phyloP scores from a whole-genome alignment of 2,797 vertebrate species.

The Meriones psammophilus region DNA sequence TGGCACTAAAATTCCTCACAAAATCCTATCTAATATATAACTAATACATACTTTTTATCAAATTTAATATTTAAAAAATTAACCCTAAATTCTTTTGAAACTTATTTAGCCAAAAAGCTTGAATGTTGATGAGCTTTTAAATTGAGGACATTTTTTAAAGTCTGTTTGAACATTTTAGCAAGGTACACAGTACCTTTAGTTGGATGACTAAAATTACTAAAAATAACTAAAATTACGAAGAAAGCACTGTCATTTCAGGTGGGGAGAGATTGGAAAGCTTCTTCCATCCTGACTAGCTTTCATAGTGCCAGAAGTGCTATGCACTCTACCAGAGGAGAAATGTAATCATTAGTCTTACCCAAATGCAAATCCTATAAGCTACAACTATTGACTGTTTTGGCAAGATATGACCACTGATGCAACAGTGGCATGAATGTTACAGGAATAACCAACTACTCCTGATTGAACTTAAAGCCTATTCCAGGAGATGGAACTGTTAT shows the following conservation, averaged over 20 bases:
- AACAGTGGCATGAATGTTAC: too few species aligned
- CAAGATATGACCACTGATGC: neutral
- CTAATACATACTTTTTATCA: neutral
- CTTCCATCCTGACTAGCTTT: neutral
- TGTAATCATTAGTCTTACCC: neutral
- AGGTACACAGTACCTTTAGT: neutral
- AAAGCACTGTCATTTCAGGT: neutral
- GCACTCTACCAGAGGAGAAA: neutral
- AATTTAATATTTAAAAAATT: conserved; percentile 39
- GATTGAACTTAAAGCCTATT: too few species aligned
- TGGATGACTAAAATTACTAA: neutral
- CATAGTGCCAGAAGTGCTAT: too few species aligned
- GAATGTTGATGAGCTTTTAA: neutral
- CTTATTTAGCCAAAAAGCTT: conserved; percentile 40
- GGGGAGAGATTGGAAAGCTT: neutral
- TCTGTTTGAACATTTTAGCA: neutral
- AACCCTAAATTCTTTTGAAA: conserved; percentile 27
- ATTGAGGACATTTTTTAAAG: neutral
- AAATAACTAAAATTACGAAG: neutral
- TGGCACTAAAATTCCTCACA: conserved; percentile 39
- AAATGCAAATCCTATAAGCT: neutral
- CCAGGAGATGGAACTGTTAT: neutral
- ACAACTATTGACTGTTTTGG: too few species aligned
- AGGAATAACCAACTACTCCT: too few species aligned
- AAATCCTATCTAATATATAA: conserved; percentile 3